Evolutionary conservation across 2,113 vertebrate genomes (phyloP).

Genomic region (Solenodon paradoxus): DNA sequence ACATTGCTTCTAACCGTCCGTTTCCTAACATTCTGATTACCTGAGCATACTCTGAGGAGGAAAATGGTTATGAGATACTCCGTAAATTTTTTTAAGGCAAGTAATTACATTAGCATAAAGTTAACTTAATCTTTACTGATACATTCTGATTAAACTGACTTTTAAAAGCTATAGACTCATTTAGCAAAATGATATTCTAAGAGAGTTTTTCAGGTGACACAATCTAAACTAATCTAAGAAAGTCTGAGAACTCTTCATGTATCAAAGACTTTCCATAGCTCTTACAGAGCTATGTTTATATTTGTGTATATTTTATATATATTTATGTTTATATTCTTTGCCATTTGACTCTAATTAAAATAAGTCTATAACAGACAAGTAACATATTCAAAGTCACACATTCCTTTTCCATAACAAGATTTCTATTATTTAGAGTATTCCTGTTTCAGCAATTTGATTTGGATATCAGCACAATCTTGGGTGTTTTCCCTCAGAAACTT

Average conservation of each 20-base stretch:
- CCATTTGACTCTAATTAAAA: too few relatives aligned
- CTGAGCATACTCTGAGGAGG: conserved; percentile 92
- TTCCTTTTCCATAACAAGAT: neutral
- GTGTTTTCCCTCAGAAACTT: neutral
- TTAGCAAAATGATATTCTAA: too few relatives aligned
- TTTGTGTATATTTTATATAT: too few relatives aligned
- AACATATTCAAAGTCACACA: neutral
- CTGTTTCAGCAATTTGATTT: too few relatives aligned
- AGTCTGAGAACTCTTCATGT: neutral
- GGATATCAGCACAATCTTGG: neutral
- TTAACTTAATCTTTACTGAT: neutral
- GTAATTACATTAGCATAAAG: neutral
- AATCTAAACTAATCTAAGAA: neutral
- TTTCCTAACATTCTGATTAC: conserved; percentile 91
- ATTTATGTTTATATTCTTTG: too few relatives aligned
- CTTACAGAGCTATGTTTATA: neutral
- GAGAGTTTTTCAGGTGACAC: too few relatives aligned
- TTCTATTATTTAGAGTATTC: neutral
- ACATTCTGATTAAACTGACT: neutral
- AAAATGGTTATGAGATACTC: neutral
- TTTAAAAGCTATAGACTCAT: too few relatives aligned
- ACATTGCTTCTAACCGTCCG: conserved; percentile 87
- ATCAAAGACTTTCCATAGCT: neutral
- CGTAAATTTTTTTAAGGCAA: neutral
- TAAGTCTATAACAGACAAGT: neutral